phyloP scores from a whole-genome alignment of 2,888 invertebrate genomes.

The Rhaphigaster nebulosa region DNA sequence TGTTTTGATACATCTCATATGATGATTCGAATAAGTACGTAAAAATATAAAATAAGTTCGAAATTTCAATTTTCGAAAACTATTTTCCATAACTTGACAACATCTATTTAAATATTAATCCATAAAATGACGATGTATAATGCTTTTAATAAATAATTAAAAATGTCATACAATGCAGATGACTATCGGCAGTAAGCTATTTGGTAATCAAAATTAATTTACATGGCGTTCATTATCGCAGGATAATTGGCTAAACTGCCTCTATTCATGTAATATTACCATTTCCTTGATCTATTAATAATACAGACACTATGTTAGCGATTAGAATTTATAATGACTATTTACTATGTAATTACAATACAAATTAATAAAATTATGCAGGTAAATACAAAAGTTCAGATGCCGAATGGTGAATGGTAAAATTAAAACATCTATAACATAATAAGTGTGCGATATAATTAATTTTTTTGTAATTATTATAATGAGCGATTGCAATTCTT shows the following conservation, averaged over 20 bases:
- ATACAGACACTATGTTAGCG: neutral
- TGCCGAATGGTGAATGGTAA: neutral
- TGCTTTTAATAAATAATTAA: too few relatives aligned
- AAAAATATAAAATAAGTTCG: too few relatives aligned
- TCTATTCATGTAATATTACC: too few relatives aligned
- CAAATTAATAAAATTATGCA: neutral
- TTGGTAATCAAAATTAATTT: neutral
- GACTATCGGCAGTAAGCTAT: too few relatives aligned
- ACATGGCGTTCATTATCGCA: neutral
- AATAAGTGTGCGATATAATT: neutral
- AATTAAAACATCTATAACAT: neutral
- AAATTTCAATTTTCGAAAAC: too few relatives aligned
- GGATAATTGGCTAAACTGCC: neutral
- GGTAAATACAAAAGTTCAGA: neutral
- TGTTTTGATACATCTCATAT: too few relatives aligned
- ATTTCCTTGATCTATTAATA: neutral
- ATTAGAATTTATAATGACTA: neutral
- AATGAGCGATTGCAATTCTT: neutral
- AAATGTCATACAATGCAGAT: too few relatives aligned
- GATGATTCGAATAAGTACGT: too few relatives aligned
- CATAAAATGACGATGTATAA: too few relatives aligned
- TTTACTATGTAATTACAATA: neutral
- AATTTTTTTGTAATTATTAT: neutral
- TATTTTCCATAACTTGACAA: too few relatives aligned
- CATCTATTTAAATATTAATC: too few relatives aligned